A percentile compares a stretch with the other conserved stretches of the same genome.
Conservation (phyloP, 2,888 invertebrate species). For the Pilophorus perplexus region DNA sequence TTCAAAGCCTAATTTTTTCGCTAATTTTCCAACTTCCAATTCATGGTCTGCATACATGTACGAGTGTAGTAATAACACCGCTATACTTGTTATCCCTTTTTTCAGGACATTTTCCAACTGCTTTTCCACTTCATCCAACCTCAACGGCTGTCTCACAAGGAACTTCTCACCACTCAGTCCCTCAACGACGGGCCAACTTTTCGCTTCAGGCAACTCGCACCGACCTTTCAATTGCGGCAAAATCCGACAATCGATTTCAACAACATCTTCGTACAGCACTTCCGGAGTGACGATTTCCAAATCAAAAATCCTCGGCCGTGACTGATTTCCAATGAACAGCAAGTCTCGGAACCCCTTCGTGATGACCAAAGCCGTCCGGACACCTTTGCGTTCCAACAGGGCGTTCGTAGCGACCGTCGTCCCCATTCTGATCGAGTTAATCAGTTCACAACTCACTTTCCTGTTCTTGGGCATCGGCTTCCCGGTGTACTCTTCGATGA, state of each 20-base stretch:
- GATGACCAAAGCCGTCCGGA: conserved; percentile 86
- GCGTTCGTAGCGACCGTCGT: conserved; percentile 99
- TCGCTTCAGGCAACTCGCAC: conserved; percentile 45
- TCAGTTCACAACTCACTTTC: conserved; percentile 72
- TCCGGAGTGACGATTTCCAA: conserved; percentile 82
- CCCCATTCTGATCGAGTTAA: conserved; percentile 97
- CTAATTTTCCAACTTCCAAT: conserved; percentile 73
- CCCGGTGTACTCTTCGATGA: conserved; percentile 65
- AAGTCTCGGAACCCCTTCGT: conserved; percentile 91
- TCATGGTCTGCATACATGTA: conserved; percentile 90
- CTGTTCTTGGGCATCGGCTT: conserved; percentile 59
- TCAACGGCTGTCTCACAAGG: conserved; percentile 67
- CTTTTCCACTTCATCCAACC: conserved; percentile 62
- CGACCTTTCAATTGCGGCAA: conserved; percentile 62
- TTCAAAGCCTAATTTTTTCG: conserved; percentile 72
- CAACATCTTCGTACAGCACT: conserved; percentile 82
- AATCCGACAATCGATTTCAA: conserved; percentile 90
- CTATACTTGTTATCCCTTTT: conserved; percentile 84
- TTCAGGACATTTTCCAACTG: conserved; percentile 64
- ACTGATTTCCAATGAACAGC: conserved; percentile 93
- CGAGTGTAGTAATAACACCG: conserved; percentile 92
- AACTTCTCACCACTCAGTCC: conserved; percentile 73
- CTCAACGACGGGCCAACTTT: conserved; percentile 50
- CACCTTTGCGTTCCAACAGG: conserved; percentile 91
- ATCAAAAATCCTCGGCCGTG: conserved; percentile 94